These are phyloP conservation scores for Carcinoscorpius rotundicauda DNA, from an alignment of 1,140 invertebrate genomes.

Conservation along the genomic window DNA sequence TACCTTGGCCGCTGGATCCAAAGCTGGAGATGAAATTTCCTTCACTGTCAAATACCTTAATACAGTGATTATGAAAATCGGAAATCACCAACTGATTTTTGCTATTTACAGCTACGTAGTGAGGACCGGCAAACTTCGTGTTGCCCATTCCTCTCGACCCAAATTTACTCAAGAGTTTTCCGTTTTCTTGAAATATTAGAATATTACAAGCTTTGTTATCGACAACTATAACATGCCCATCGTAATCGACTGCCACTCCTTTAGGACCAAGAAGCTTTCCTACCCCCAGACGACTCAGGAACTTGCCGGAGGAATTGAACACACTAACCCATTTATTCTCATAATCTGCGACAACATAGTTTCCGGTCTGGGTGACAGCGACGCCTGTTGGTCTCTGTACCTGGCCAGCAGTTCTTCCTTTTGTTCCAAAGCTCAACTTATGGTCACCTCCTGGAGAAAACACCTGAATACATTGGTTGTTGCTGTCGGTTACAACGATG, in stretches of 20 bases:
- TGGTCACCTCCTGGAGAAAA: slow-evolving; percentile 32
- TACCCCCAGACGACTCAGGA: slow-evolving; percentile 40
- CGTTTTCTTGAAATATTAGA: slow-evolving; percentile 41
- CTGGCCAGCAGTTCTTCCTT: slow-evolving; percentile 40
- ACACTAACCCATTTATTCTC: slow-evolving; percentile 47
- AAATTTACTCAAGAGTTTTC: slow-evolving; percentile 28
- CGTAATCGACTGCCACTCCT: slow-evolving; percentile 73
- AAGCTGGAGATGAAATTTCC: slow-evolving; percentile 38
- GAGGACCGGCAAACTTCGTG: slow-evolving; percentile 45
- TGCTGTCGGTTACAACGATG: slow-evolving; percentile 43
- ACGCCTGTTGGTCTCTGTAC: slow-evolving; percentile 45
- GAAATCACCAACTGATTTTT: slow-evolving; percentile 50
- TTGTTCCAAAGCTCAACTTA: slow-evolving; percentile 37
- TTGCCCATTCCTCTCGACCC: slow-evolving; percentile 33
- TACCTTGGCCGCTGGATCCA: slow-evolving; percentile 37
- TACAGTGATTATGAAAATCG: slow-evolving; percentile 78
- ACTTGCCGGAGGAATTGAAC: slow-evolving; percentile 40
- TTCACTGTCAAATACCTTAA: slow-evolving; percentile 43
- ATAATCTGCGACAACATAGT: slow-evolving; percentile 44
- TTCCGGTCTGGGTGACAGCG: slow-evolving; percentile 38
- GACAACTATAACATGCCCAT: slow-evolving; percentile 68
- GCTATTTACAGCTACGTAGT: slow-evolving; percentile 43
- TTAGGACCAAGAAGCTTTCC: slow-evolving; percentile 39
- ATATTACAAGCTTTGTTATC: slow-evolving; percentile 45
- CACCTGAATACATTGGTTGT: slow-evolving; percentile 43